Percentiles rank a stretch among this genome's conserved stretches.
Evolutionary conservation across 2,888 invertebrate genomes (phyloP).

Genomic region (Artemia sinica): DNA sequence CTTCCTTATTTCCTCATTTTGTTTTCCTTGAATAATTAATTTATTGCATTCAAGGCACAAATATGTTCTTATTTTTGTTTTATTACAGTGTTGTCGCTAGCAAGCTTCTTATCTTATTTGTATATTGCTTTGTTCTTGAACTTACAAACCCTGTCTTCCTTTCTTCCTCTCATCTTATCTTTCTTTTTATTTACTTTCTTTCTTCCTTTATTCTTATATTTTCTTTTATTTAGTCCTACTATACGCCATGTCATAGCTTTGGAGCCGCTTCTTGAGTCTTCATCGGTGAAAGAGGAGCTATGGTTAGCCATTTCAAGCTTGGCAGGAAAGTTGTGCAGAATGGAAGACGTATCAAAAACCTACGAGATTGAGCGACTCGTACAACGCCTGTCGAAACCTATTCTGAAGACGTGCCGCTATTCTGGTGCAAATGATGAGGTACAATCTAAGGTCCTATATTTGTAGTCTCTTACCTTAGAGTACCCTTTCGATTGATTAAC

Average conservation of each 20-base stretch:
- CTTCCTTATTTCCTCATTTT: too few species aligned
- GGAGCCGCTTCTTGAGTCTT: slow-evolving; percentile 5
- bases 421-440: background rate
- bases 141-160: too few species aligned
- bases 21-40: too few species aligned
- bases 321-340: slow-evolving; percentile 5
- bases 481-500: too few species aligned
- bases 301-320: background rate
- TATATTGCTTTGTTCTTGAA: too few species aligned
- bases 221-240: background rate
- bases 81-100: too few species aligned
- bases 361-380: background rate
- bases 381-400: background rate
- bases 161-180: background rate
- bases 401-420: background rate
- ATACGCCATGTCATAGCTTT: background rate
- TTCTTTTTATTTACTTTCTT: background rate
- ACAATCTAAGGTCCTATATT: too few species aligned
- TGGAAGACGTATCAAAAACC: background rate
- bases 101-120: too few species aligned
- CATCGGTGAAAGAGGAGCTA: background rate
- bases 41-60: too few species aligned
- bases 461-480: too few species aligned
- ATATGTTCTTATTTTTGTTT: too few species aligned
- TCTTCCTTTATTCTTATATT: background rate